These are phyloP conservation scores for Porites cylindrica DNA, from an alignment of 92 coral and sea anemone species.

Conservation along the genomic window DNA sequence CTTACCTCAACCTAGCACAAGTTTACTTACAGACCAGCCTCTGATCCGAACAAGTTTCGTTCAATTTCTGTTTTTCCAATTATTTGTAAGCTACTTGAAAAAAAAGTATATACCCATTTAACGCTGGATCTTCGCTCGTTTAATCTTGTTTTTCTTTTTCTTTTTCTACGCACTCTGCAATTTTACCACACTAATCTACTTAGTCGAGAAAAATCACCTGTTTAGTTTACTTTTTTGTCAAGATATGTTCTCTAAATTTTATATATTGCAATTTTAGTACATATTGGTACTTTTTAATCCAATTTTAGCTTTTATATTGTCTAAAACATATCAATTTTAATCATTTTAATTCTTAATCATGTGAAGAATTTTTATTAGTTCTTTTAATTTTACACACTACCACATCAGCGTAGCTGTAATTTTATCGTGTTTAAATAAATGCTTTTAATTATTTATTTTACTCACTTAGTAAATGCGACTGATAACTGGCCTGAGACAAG, in stretches of 20 bases:
- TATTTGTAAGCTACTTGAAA: constrained; percentile 55
- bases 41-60: background rate
- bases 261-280: too few species aligned
- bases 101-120: constrained; percentile 35
- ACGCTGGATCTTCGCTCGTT: constrained; percentile 4
- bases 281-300: background rate
- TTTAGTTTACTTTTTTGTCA: too few species aligned
- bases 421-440: too few species aligned
- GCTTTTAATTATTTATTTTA: too few species aligned
- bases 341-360: too few species aligned
- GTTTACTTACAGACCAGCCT: constrained; percentile 18
- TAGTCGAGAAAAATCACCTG: background rate
- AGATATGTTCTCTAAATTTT: too few species aligned
- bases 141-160: background rate
- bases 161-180: constrained; percentile 13
- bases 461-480: constrained; percentile 11
- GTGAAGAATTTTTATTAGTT: too few species aligned
- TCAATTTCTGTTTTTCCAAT: constrained; percentile 58
- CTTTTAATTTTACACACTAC: too few species aligned
- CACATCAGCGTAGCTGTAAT: too few species aligned
- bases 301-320: too few species aligned
- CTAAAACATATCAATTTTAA: too few species aligned
- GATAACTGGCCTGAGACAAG: constrained; percentile 19
- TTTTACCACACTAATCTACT: background rate
- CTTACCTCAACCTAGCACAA: constrained; percentile 43